A percentile compares a stretch with the other conserved stretches of the same genome.
These are phyloP conservation scores for Lacanobia wlatinum DNA, from an alignment of 2,888 invertebrate species.

Conservation along the genomic window DNA sequence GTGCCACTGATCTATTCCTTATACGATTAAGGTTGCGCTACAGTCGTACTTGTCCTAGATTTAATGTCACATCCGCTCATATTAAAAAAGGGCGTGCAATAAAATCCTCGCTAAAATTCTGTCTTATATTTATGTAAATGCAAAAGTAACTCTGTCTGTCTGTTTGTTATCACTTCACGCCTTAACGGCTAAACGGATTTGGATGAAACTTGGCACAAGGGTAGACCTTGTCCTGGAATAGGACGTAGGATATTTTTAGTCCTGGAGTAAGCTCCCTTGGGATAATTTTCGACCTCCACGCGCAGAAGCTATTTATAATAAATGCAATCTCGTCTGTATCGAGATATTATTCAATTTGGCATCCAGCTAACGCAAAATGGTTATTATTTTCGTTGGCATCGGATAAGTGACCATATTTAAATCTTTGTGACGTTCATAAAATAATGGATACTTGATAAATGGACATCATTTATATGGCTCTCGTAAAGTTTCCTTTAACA, in stretches of 20 bases:
- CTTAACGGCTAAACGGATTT: too few species aligned
- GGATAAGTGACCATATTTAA: conserved; percentile 48
- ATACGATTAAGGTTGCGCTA: conserved; percentile 30
- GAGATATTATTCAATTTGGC: conserved; percentile 42
- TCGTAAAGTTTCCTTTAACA: conserved; percentile 57
- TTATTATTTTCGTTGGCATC: conserved; percentile 33
- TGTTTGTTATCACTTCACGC: too few species aligned
- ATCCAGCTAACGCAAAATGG: conserved; percentile 36
- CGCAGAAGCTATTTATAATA: conserved; percentile 17
- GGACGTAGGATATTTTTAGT: too few species aligned
- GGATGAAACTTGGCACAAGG: too few species aligned
- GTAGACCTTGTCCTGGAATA: too few species aligned
- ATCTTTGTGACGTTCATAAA: conserved; percentile 43
- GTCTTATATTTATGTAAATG: too few species aligned
- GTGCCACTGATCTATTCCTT: conserved; percentile 37
- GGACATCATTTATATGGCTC: conserved; percentile 49
- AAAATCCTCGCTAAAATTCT: not conserved
- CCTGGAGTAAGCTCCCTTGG: too few species aligned
- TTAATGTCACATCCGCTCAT: conserved; percentile 18
- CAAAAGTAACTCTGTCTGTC: too few species aligned
- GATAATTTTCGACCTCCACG: too few species aligned
- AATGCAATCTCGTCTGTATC: conserved; percentile 44
- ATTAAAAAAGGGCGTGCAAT: conserved; percentile 25
- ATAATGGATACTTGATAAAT: conserved; percentile 51
- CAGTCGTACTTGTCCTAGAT: conserved; percentile 38